A percentile compares a stretch with the other conserved stretches of the same genome.
phyloP scores from a whole-genome alignment of 2,888 invertebrate species.

The Tinea trinotella region DNA sequence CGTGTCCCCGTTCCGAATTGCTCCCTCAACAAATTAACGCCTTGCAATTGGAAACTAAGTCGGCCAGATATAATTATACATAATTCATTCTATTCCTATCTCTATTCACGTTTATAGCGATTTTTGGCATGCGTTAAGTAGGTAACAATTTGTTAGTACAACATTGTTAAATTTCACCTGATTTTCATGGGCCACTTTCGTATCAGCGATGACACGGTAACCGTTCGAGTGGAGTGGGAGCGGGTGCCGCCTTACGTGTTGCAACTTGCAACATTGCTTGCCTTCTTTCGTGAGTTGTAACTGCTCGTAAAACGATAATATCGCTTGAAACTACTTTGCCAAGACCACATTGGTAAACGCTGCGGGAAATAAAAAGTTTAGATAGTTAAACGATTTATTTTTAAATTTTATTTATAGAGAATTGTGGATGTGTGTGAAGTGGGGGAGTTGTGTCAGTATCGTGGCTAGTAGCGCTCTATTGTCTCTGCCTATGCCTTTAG shows the following conservation, averaged over 20 bases:
- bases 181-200: conserved; percentile 43
- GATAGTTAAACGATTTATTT: no score
- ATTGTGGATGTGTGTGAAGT: no score
- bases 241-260: conserved; percentile 31
- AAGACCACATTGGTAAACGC: neutral
- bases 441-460: no score
- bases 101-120: neutral
- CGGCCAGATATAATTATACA: conserved; percentile 31
- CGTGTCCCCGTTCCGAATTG: conserved; percentile 59
- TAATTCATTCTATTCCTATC: conserved; percentile 1
- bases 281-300: conserved; percentile 30
- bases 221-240: conserved; percentile 20
- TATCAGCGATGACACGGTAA: conserved; percentile 38
- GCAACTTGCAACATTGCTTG: conserved; percentile 37
- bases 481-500: no score
- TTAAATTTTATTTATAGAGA: no score
- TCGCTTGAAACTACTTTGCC: neutral
- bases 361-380: neutral
- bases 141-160: conserved; percentile 10
- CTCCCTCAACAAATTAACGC: conserved; percentile 57
- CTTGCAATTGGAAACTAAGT: conserved; percentile 29
- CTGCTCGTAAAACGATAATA: conserved; percentile 21
- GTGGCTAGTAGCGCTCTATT: no score
- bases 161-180: conserved; percentile 13
- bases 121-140: conserved; percentile 10